Evolutionary conservation across 2,888 invertebrate species (phyloP), one percentile per base, ranked within the genome.

Genomic region (Dinocampus coccinellae): DNA sequence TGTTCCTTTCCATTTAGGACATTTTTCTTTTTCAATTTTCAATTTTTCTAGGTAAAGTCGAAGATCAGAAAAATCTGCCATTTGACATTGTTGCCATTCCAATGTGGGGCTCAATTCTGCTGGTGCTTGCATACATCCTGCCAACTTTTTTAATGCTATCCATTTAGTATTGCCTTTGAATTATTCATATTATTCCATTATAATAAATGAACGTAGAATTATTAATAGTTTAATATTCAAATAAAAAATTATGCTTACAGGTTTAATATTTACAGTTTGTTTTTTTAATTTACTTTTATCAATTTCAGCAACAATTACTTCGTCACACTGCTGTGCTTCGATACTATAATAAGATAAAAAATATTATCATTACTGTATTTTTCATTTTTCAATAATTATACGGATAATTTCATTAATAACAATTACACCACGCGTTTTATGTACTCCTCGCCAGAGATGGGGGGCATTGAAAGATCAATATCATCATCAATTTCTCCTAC

Each of bases 41-140:
- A 87, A 36, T 64, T 81, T 80, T 2, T 83, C 80, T 68, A 91
- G 81, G 67, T 91, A 90, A 82, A 90, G 87, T 80, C 93, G 89
- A 2, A 92, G 82, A 53, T 91, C 87, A 7, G 91, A 91, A 85
- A 94, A 94, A 78, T 93, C 91, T 9, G 91, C 89, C 1, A 93
- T 88, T 86, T 93, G 93, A 72, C 90, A 88, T 72, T 90, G 89
- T 86, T 94, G 93, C 94, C 94, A 94, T 80, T 92, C 90, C 55
- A 83, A 67, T 1, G 88, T 88, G 0, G 91, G 91, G 22, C 82
- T 72, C 39, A 89, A 76, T 20, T 78, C 77, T 2, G 79, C 77
- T 11, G 91, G 90, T 70, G 90, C 90, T 74, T 88, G 84, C 1
- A 85, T 77, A 66, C 88, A 88, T 57, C 88, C 88, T 78, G 86